Evolutionary conservation across 2,888 invertebrate genomes (phyloP).

Genomic region (Lepidochrysops patricia): DNA sequence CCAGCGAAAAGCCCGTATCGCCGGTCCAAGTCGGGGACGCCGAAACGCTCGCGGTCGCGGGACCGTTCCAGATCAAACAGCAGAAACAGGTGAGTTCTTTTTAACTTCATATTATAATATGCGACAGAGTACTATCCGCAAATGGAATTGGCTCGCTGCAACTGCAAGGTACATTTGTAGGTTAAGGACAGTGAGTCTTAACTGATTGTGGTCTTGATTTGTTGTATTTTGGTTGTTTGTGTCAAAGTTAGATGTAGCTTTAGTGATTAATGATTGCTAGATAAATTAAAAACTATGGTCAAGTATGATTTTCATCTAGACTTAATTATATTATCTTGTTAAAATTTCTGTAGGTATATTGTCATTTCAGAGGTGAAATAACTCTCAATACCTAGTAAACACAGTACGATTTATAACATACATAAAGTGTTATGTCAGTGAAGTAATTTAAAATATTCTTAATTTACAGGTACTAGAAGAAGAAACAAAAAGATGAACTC

Average conservation of each 20-base stretch:
- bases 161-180: constrained; percentile 5
- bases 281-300: too few species aligned
- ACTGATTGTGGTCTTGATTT: too few species aligned
- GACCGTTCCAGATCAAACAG: constrained; percentile 59
- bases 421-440: neutral
- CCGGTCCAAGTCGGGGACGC: constrained; percentile 32
- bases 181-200: too few species aligned
- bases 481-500: neutral
- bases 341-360: too few species aligned
- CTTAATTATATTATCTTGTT: too few species aligned
- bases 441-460: neutral
- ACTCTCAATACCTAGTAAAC: too few species aligned
- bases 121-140: constrained; percentile 11
- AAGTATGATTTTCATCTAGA: too few species aligned
- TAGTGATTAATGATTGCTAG: too few species aligned
- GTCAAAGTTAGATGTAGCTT: too few species aligned
- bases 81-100: constrained; percentile 47
- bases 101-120: neutral
- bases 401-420: neutral
- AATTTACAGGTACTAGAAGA: constrained; percentile 17
- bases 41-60: constrained; percentile 47
- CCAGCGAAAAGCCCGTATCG: constrained; percentile 32
- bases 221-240: too few species aligned
- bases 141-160: constrained; percentile 8
- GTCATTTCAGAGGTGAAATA: neutral